phyloP scores from a whole-genome alignment of 2,888 invertebrate species.

The Marronus borbonicus region DNA sequence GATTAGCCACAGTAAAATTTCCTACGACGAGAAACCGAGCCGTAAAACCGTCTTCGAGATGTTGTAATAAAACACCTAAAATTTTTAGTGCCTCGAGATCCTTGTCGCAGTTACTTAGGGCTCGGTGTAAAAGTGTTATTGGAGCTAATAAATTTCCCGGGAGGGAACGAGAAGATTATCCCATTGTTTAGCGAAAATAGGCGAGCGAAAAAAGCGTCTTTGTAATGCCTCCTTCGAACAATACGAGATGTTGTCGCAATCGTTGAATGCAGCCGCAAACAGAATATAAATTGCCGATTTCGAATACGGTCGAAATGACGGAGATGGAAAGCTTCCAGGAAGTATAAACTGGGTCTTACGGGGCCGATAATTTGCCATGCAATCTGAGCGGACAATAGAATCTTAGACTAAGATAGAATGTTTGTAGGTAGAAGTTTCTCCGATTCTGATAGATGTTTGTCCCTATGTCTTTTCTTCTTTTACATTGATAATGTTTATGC shows the following conservation, averaged over 20 bases:
- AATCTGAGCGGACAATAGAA: too few species aligned
- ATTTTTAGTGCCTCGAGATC: conserved; percentile 25
- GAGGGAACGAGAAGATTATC: neutral
- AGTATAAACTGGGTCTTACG: too few species aligned
- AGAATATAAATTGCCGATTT: too few species aligned
- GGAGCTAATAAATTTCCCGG: conserved; percentile 32
- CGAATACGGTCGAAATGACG: too few species aligned
- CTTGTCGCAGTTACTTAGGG: conserved; percentile 34
- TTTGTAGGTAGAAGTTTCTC: too few species aligned
- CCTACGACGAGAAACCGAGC: conserved; percentile 10
- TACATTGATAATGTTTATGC: too few species aligned
- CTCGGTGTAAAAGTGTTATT: conserved; percentile 30
- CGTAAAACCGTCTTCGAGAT: conserved; percentile 32
- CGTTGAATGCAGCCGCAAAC: neutral
- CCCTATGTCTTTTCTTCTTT: too few species aligned
- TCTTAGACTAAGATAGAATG: too few species aligned
- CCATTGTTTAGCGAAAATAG: neutral
- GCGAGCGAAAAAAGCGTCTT: neutral
- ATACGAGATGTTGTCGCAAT: neutral
- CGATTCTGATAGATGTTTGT: too few species aligned
- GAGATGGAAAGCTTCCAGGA: too few species aligned
- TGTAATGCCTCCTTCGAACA: neutral
- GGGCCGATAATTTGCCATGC: too few species aligned
- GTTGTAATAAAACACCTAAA: conserved; percentile 40
- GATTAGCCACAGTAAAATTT: conserved; percentile 39